Evolutionary conservation across 2,797 vertebrate species (phyloP).

Genomic region (Hydrocynus forskahlii): DNA sequence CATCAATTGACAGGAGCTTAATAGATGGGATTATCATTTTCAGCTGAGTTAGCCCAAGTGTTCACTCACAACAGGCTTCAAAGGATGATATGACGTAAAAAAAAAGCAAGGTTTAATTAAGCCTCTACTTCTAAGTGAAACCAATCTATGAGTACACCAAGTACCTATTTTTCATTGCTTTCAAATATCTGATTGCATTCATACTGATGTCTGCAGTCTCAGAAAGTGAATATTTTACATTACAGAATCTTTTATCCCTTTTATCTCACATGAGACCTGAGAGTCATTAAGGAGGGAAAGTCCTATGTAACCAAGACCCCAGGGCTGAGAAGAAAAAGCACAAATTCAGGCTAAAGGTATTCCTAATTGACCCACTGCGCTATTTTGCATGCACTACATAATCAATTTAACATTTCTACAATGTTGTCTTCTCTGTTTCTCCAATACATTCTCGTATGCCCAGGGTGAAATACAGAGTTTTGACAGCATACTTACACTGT

Average conservation of each 20-base stretch:
- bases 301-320: neutral
- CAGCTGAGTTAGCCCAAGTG: neutral
- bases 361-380: neutral
- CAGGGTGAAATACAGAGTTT: slow-evolving; percentile 44
- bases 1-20: neutral
- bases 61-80: neutral
- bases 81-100: neutral
- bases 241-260: neutral
- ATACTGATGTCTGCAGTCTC: neutral
- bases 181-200: neutral
- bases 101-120: neutral
- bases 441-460: slow-evolving; percentile 3
- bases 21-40: slow-evolving; percentile 1
- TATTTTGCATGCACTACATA: neutral
- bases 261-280: neutral
- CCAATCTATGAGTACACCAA: neutral
- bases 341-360: neutral
- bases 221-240: neutral
- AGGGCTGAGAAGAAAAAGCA: neutral
- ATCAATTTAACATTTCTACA: slow-evolving; percentile 22
- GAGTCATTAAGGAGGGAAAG: neutral
- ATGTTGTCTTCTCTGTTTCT: slow-evolving; percentile 14
- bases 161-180: neutral
- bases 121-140: neutral
- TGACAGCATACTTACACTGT: slow-evolving; percentile 57